phyloP scores from a whole-genome alignment of 2,113 vertebrate genomes.

The Morphnarchus princeps region DNA sequence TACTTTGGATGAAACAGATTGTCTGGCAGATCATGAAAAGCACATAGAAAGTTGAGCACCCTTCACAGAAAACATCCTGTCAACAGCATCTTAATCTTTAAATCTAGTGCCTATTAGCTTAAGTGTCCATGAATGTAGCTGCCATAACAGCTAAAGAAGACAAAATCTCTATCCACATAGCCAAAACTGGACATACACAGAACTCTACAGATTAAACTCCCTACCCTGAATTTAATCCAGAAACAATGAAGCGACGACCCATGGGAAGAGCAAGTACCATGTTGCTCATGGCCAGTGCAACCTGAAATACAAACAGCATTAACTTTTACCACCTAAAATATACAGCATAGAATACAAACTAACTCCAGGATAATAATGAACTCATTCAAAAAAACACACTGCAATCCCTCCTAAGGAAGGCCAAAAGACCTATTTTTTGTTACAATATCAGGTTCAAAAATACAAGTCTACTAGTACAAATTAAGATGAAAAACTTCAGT shows the following conservation, averaged over 20 bases:
- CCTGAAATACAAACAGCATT: background rate
- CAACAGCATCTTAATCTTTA: background rate
- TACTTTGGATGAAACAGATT: background rate
- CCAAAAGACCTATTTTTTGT: background rate
- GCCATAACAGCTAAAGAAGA: background rate
- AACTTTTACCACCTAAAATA: background rate
- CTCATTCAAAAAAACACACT: background rate
- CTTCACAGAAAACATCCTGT: background rate
- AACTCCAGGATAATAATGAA: background rate
- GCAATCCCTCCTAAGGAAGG: background rate
- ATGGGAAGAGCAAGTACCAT: background rate
- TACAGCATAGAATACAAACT: background rate
- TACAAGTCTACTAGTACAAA: background rate
- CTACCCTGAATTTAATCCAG: background rate
- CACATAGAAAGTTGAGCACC: background rate
- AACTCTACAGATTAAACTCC: background rate
- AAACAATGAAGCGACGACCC: background rate
- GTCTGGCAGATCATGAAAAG: background rate
- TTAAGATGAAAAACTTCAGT: background rate
- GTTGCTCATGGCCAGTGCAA: background rate
- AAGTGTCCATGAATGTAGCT: background rate
- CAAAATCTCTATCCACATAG: background rate
- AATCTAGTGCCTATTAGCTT: background rate
- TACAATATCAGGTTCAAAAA: background rate
- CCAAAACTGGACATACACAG: background rate